Conservation (phyloP, 2,113 vertebrate species). For the Cebidichthys violaceus region DNA sequence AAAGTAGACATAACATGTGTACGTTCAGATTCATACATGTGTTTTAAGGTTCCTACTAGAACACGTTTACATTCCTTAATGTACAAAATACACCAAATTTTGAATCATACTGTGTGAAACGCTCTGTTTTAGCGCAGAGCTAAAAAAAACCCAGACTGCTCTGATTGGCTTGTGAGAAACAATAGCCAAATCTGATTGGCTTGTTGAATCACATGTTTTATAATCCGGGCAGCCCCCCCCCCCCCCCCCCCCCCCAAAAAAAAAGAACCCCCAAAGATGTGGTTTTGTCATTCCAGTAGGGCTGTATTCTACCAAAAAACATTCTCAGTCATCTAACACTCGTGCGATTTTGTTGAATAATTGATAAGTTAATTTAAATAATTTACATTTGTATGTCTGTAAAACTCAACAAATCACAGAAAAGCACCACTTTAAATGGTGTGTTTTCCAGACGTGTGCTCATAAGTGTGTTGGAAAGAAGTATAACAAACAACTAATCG, state of each 20-base stretch:
- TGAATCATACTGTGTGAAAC: neutral
- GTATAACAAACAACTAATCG: neutral
- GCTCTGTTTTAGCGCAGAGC: no score
- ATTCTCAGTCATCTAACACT: neutral
- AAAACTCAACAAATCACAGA: no score
- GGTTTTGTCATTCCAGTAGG: no score
- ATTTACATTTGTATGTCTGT: no score
- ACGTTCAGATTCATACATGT: neutral
- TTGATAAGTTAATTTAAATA: neutral
- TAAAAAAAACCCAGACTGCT: neutral
- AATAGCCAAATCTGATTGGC: neutral
- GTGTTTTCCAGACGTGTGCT: neutral
- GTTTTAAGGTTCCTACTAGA: neutral
- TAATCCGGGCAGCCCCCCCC: no score
- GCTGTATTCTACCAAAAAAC: neutral
- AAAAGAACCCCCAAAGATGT: no score
- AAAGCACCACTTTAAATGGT: neutral
- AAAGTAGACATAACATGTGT: neutral
- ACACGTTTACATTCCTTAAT: neutral
- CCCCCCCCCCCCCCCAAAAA: no score
- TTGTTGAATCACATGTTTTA: neutral
- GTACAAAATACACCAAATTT: neutral
- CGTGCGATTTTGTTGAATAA: neutral
- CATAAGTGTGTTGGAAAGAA: no score
- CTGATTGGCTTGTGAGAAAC: neutral